Percentiles rank a stretch among this genome's conserved stretches.
These are phyloP conservation scores for Narcine bancroftii DNA, from an alignment of 2,113 vertebrate species.

Conservation along the genomic window DNA sequence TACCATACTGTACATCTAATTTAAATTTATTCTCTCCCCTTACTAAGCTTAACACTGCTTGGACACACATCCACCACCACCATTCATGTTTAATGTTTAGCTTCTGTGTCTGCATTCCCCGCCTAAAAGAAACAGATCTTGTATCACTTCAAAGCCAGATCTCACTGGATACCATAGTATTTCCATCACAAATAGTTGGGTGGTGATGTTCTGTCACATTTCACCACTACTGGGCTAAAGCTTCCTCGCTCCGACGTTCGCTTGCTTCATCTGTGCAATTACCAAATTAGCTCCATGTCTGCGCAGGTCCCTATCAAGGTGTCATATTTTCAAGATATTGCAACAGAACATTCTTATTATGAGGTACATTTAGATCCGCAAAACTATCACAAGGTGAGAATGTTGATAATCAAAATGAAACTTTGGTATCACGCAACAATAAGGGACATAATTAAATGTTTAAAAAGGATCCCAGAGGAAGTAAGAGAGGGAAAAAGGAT, in stretches of 20 bases:
- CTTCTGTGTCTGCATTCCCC: neutral
- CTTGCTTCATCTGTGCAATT: neutral
- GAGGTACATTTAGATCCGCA: no score
- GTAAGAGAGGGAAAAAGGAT: no score
- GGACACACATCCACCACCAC: neutral
- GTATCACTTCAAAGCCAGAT: neutral
- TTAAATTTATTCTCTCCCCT: no score
- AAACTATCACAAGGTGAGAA: no score
- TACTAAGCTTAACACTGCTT: neutral
- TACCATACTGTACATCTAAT: no score
- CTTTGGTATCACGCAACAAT: no score
- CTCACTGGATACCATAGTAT: neutral
- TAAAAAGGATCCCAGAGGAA: no score
- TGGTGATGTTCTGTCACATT: neutral
- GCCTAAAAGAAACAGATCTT: neutral
- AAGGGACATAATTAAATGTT: no score
- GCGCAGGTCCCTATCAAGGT: neutral
- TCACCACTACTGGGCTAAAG: neutral
- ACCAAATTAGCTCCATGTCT: no score
- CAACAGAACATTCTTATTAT: no score
- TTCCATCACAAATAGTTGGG: neutral
- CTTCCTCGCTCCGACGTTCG: neutral
- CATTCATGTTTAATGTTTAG: neutral
- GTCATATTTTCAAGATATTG: no score
- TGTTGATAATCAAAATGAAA: no score